These are phyloP conservation scores for Eurypyga helias DNA, from an alignment of 2,113 vertebrate species.

Conservation along the genomic window DNA sequence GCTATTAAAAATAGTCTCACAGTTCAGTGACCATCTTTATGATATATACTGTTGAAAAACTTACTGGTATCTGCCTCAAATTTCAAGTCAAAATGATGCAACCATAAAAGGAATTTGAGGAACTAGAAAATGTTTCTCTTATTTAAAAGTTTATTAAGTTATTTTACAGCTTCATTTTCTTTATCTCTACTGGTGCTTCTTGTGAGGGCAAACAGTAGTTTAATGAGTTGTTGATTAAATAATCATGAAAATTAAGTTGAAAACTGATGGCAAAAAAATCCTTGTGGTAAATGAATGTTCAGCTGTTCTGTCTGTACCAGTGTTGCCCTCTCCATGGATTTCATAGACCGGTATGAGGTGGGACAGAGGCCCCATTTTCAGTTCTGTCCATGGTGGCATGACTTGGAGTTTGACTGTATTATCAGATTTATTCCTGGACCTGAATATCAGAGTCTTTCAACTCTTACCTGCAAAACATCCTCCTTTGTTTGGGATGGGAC, in stretches of 20 bases:
- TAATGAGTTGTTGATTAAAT: not conserved
- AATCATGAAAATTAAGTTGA: not conserved
- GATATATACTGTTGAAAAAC: not conserved
- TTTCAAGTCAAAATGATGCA: not conserved
- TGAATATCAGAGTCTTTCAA: not conserved
- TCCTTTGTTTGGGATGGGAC: not conserved
- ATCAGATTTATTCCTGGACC: not conserved
- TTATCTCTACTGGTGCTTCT: not conserved
- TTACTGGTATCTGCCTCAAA: not conserved
- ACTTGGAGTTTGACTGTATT: not conserved
- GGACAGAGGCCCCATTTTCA: rapidly evolving
- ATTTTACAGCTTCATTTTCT: not conserved
- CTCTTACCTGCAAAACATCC: not conserved
- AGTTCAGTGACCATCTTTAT: not conserved
- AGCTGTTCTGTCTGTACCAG: not conserved
- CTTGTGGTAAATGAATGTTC: not conserved
- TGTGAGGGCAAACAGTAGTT: not conserved
- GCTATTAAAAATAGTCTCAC: not conserved
- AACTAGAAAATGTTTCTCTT: not conserved
- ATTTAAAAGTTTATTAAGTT: not conserved
- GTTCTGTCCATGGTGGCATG: not conserved
- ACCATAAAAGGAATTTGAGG: not conserved
- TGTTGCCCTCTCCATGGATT: not conserved
- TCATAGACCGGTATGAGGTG: not conserved
- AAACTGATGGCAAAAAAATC: not conserved